Base-by-base conservation (phyloP, 2,797 vertebrate genomes). In the Protonibea diacanthus region DNA sequence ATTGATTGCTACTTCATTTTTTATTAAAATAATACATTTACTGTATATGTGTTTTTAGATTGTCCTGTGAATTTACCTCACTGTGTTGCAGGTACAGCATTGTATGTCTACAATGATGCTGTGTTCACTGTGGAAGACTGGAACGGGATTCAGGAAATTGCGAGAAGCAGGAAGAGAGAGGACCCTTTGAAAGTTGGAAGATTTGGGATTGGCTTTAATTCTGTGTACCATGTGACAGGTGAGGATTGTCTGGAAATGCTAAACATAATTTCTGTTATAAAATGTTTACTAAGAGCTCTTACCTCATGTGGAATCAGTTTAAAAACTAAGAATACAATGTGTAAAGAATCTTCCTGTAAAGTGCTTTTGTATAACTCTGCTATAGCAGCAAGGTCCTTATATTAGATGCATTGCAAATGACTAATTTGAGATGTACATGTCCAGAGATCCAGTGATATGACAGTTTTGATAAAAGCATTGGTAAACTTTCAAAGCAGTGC, bases 211-310 rank as follows among this genome's bases (percentile, higher is more conserved):
- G 98, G 98, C 47, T 99, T 99, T 93, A 99, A 99, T 92, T 99
- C 98, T 74, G 98, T 99, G 71, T 99, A 99, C 90, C 98, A 99
- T 86, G 97, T 99, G 91, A 99, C 98, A 95, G 98, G 98, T 99
- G 83, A 76, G 82, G 23, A 18, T 33, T 47, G n/a, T 60, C 5
- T 25, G 3, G 15, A 69, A 45, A 72, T 51, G 38, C 33, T n/a
- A 17, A 73, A 40, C 44, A 6, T 33, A 17, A 23, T 21, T 58
- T 74, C 7, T 70, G 14, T 29, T 40, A 29, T 23, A 0, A 62
- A 56, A 53, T 69, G 23, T 56, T 58, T 18, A 59, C 1, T 67
- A 57, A 18, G 40, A 40, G 51, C 15, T 45, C 5, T 75, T 18
- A 61, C 3, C 13, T 55, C 23, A 14, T 56, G 23, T 42, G n/a